Evolutionary conservation across 2,113 vertebrate genomes (phyloP), one percentile per base, ranked within the genome.

Genomic region (Scophthalmus maximus): DNA sequence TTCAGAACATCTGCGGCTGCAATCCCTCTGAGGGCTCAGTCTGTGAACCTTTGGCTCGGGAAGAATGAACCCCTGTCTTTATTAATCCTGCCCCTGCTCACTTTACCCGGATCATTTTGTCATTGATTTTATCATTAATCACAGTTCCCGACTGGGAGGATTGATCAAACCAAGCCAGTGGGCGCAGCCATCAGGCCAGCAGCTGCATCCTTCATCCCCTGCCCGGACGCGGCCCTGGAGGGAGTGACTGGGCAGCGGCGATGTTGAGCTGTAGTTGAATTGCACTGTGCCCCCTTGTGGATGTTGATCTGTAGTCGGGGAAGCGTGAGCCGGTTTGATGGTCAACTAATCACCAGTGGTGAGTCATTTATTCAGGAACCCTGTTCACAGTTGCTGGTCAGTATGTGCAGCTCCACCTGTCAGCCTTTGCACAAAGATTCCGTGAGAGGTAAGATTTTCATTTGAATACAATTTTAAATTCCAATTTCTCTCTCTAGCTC

Each of bases 281-380:
- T 83, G 78, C 58, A 82, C 62, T 87, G 89, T 93, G 92, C 92
- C 93, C 92, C 79, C 93, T 93, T 84, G 90, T 93, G 93, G 93
- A 83, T 30, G 59, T 14, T 73, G 62, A 77, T 78, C 72, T 59
- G 23, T 18, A 63, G 73, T 73, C 50, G 50, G 47, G 53, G 69
- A 67, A 60, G 44, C 30, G 20, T 36, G 55, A 51, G 57, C 51
- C 11, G 42, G 20, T 46, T 50, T 47, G 47, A 52, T 59, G 55
- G 40, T 26, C 60, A 76, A n/a, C 27, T 57, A 11, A 49, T 61
- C 30, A 60, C 15, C 5, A 68, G 74, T 66, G 53, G 40, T 20
- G 58, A 79, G 49, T 81, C 77, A 77, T 30, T 58, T 1, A 58
- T 36, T 62, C 47, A 62, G 1, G 22, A 22, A 20, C 23, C n/a